Evolutionary conservation across 2,113 vertebrate genomes (phyloP), one percentile per base, ranked within the genome.

Genomic region (Chelonoidis abingdonii): DNA sequence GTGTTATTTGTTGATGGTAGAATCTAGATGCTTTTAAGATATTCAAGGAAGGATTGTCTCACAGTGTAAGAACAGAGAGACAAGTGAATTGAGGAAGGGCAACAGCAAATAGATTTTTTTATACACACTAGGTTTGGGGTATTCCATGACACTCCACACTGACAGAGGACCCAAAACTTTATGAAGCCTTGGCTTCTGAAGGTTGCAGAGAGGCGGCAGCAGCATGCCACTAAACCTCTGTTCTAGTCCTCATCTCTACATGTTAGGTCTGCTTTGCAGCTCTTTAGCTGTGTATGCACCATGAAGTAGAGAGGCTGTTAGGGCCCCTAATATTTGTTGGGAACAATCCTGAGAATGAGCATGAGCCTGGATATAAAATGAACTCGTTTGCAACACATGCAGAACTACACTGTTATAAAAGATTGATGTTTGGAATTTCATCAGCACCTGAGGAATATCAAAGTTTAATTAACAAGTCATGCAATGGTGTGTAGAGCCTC

Each of bases 401-500:
- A 90, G 95, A 97, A 72, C 24, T 53, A 89, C 21, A 86, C 13
- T 90, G 54, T 91, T 96, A 59, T 29, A 93, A 76, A 94, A 97
- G 94, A 97, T 54, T 95, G 94, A 97, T 95, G 69, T 79, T 91
- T 95, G 88, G 96, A 95, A 93, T 93, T 97, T 93, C 27, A 21
- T 91, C 59, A 91, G 83, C 89, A 98, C 92, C 92, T 96, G 93
- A 97, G 89, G 97, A 97, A 95, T 94, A 97, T 87, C 89, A 93
- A 95, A 84, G 83, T 97, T 97, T 97, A 97, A 97, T 97, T 98
- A 97, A 96, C 92, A 96, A 97, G 90, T 83, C 94, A 93, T 95
- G 93, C 52, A 17, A 38, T 81, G 81, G 86, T 89, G 80, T 96
- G 89, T 52, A 88, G 57, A 92, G 14, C 35, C 78, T 95, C 92